A percentile compares a stretch with the other conserved stretches of the same genome.
These are phyloP conservation scores for Euzophera pinguis DNA, from an alignment of 2,888 invertebrate genomes.

Conservation along the genomic window DNA sequence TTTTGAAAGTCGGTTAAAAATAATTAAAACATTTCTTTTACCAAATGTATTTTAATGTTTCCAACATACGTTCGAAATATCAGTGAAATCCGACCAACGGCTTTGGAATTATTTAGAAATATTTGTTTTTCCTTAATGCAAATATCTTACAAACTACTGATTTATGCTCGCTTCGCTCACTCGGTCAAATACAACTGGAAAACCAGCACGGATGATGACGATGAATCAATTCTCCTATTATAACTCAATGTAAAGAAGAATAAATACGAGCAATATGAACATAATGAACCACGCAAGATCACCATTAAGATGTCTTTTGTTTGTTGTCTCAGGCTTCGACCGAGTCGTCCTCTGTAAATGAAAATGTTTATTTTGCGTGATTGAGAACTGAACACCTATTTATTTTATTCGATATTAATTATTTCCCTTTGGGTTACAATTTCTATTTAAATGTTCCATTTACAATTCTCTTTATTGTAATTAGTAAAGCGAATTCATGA, in stretches of 20 bases:
- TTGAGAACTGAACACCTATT: constrained; percentile 7
- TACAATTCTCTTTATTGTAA: neutral
- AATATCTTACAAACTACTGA: no score
- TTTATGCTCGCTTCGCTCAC: no score
- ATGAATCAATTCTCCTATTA: no score
- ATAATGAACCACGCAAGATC: constrained; percentile 26
- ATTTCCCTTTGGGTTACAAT: neutral
- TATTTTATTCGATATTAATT: neutral
- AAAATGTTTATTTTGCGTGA: constrained; percentile 31
- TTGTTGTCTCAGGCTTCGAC: constrained; percentile 10
- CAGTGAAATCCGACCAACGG: no score
- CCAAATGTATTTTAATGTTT: no score
- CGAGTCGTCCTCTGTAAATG: constrained; percentile 13
- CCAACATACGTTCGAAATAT: no score
- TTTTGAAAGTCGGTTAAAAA: no score
- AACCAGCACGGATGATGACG: no score
- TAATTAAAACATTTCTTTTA: no score
- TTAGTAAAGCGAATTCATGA: neutral
- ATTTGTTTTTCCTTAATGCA: no score
- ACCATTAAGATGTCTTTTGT: constrained; percentile 28
- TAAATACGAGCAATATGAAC: constrained; percentile 14
- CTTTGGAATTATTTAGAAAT: no score
- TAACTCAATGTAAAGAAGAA: neutral
- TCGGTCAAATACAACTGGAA: no score
- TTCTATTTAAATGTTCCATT: neutral